A percentile compares a stretch with the other conserved stretches of the same genome.
phyloP scores from a whole-genome alignment of 2,888 invertebrate species.

The Phanerotoma sp. region DNA sequence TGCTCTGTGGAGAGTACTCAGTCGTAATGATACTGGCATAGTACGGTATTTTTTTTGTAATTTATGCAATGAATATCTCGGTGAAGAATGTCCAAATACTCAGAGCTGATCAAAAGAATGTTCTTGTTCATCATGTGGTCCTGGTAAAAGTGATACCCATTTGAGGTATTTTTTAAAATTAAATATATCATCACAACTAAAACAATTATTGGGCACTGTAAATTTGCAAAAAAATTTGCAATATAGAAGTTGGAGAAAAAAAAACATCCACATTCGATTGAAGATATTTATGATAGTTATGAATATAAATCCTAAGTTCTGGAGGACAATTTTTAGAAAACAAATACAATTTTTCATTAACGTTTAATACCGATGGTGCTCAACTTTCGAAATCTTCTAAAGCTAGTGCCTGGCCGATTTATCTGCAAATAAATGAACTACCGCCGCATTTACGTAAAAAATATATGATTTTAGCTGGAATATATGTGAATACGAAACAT shows the following conservation, averaged over 20 bases:
- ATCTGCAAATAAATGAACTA: conserved; percentile 28
- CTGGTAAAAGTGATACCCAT: too few relatives aligned
- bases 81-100: too few relatives aligned
- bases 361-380: conserved; percentile 24
- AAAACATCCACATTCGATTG: too few relatives aligned
- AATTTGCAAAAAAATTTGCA: too few relatives aligned
- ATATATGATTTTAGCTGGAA: conserved; percentile 20
- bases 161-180: too few relatives aligned
- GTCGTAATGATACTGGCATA: neutral
- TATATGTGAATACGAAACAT: conserved; percentile 14
- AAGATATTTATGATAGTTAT: too few relatives aligned
- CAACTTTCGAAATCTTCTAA: conserved; percentile 16
- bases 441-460: conserved; percentile 26
- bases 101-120: too few relatives aligned
- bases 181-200: too few relatives aligned
- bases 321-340: neutral
- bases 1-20: neutral
- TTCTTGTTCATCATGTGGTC: too few relatives aligned
- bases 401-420: conserved; percentile 25
- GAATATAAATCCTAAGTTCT: neutral
- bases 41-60: neutral
- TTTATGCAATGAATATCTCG: neutral
- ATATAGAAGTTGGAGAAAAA: too few relatives aligned
- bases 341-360: conserved; percentile 20
- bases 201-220: too few relatives aligned